Evolutionary conservation across 2,113 vertebrate species (phyloP).

Genomic region (Formicarius rufipectus): DNA sequence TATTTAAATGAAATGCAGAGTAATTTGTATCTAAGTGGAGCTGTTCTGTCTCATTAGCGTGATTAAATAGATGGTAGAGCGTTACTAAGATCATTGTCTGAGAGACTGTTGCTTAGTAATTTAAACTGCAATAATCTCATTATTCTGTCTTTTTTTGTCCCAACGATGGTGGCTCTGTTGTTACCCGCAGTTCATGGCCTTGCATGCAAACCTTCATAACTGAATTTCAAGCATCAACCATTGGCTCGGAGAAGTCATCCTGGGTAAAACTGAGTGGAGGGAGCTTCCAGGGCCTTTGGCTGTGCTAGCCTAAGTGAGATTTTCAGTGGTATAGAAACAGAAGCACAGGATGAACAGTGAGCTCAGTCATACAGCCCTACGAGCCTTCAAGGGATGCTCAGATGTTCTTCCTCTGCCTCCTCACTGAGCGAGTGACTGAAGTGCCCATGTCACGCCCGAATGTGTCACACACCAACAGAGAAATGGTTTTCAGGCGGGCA

Average conservation of each 20-base stretch:
- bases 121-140: not conserved
- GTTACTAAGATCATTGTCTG: constrained; percentile 24
- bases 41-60: constrained; percentile 26
- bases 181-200: not conserved
- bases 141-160: not conserved
- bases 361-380: accelerated
- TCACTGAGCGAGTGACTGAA: accelerated
- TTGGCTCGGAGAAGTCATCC: not conserved
- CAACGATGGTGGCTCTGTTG: not conserved
- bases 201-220: not conserved
- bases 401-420: not conserved
- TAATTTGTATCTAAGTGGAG: constrained; percentile 19
- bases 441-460: not conserved
- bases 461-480: accelerated
- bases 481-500: not conserved
- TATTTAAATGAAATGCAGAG: constrained; percentile 37
- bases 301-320: accelerated
- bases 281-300: accelerated
- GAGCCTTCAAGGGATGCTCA: accelerated
- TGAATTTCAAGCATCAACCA: not conserved
- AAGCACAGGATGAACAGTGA: accelerated
- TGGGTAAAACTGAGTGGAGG: not conserved
- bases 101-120: constrained; percentile 47
- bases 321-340: not conserved
- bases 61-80: constrained; percentile 24